Percentiles rank a stretch among this genome's conserved stretches.
phyloP scores from a whole-genome alignment of 2,888 invertebrate species.

The Cynaeus angustus region DNA sequence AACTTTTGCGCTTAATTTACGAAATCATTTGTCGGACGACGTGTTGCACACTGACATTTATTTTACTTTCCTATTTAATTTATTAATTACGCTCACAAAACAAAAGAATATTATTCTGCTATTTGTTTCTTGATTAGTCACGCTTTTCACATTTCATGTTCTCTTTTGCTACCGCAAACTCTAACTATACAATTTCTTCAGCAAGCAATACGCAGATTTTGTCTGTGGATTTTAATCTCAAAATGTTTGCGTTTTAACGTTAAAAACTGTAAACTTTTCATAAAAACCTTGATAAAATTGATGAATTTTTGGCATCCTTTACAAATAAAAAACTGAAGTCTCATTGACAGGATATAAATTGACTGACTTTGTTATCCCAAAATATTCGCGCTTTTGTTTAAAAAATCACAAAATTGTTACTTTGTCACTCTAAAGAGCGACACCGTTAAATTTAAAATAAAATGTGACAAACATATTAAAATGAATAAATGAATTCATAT shows the following conservation, averaged over 20 bases:
- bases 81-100: not conserved
- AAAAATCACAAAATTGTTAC: not conserved
- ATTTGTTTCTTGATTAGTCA: not conserved
- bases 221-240: no score
- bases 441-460: slow-evolving; percentile 1
- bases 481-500: not conserved
- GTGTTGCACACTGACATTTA: slow-evolving; percentile 20
- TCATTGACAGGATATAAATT: no score
- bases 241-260: no score
- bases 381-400: not conserved
- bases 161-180: no score
- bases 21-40: slow-evolving; percentile 34
- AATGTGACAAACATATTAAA: slow-evolving; percentile 2
- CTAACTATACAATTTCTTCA: no score
- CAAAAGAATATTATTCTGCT: not conserved
- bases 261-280: no score
- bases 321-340: no score
- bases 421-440: slow-evolving; percentile 1
- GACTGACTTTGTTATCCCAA: not conserved
- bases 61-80: not conserved
- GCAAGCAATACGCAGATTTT: no score
- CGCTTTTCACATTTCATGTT: not conserved
- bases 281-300: no score
- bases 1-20: slow-evolving; percentile 29
- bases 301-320: no score